These are phyloP conservation scores for Dendrolimus houi DNA, from an alignment of 2,888 invertebrate species.

Conservation along the genomic window DNA sequence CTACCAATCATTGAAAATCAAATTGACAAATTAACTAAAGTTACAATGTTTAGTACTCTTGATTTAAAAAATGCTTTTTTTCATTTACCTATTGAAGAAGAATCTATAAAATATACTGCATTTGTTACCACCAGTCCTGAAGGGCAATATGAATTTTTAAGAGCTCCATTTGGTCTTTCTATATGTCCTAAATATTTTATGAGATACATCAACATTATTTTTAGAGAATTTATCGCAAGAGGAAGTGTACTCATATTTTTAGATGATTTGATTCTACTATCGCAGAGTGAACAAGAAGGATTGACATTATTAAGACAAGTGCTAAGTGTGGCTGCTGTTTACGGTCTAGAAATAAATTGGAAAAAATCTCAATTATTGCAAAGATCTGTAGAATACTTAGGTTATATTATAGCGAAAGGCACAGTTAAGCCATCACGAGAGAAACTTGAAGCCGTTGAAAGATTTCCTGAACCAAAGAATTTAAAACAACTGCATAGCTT, in stretches of 20 bases:
- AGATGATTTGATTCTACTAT: slow-evolving; percentile 12
- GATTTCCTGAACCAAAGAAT: slow-evolving; percentile 12
- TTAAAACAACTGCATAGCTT: slow-evolving; percentile 16
- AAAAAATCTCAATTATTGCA: neutral
- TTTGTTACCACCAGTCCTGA: slow-evolving; percentile 28
- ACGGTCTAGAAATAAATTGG: slow-evolving; percentile 11
- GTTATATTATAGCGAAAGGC: slow-evolving; percentile 8
- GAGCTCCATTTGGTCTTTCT: slow-evolving; percentile 41
- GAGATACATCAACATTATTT: slow-evolving; percentile 25
- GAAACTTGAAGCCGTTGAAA: slow-evolving; percentile 13
- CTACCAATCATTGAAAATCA: slow-evolving; percentile 36
- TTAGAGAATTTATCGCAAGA: slow-evolving; percentile 16
- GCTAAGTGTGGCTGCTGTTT: slow-evolving; percentile 7
- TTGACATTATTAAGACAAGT: slow-evolving; percentile 8
- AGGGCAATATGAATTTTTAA: slow-evolving; percentile 42
- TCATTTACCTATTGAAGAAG: slow-evolving; percentile 25
- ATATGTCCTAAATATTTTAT: slow-evolving; percentile 35
- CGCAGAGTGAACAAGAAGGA: slow-evolving; percentile 7
- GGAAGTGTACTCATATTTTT: slow-evolving; percentile 12
- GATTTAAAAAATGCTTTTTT: slow-evolving; percentile 39
- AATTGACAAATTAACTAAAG: slow-evolving; percentile 34
- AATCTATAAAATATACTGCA: slow-evolving; percentile 29
- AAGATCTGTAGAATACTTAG: slow-evolving; percentile 14
- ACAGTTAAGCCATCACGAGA: slow-evolving; percentile 11
- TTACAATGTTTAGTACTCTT: slow-evolving; percentile 14